Evolutionary conservation across 2,113 vertebrate genomes (phyloP), one percentile per base, ranked within the genome.

Genomic region (Phylloscopus whistleri): DNA sequence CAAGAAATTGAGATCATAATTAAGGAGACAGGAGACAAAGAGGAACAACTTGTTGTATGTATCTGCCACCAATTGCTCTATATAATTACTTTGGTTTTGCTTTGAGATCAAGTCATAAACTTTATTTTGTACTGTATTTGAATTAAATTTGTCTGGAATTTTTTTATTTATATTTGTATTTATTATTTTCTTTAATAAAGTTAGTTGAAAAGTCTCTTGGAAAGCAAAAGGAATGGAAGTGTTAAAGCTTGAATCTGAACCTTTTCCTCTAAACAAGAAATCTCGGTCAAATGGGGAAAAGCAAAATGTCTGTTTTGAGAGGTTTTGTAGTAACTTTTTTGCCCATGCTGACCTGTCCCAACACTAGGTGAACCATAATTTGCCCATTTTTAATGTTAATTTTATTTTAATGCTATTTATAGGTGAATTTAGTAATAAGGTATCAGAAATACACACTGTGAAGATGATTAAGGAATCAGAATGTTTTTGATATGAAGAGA

Each of bases 1-100:
- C 99, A 99, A 94, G 99, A 99, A 98, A 99, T 99, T 51, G 99
- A 99, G 89, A 99, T 99, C 97, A 99, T 99, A 94, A 99, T 99
- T 98, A 98, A 99, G 46, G 99, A 99, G 97, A 99, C 99, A 0
- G 98, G 99, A 11, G 99, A 99, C 89, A 99, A 99, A 93, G 99
- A 99, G 16, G 99, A 99, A 62, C 98, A 99, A 81, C 99, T 99
- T 48, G 95, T 99, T 81, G 99, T 99, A 97, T 98, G 99, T 99
- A 83, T 83, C 82, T 80, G 63, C n/a, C 2, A 53, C 26, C 48
- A 15, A 70, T 41, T 53, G 69, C 28, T 82, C 46, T 85, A 39
- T 78, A 2, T 44, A 46, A 22, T 58, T 62, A 35, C 46, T 83
- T 84, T 66, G 13, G 28, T 18, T 79, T 87, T 83, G 12, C 14